These are phyloP conservation scores for Hydraecia micacea DNA, from an alignment of 2,888 invertebrate species.

Conservation along the genomic window DNA sequence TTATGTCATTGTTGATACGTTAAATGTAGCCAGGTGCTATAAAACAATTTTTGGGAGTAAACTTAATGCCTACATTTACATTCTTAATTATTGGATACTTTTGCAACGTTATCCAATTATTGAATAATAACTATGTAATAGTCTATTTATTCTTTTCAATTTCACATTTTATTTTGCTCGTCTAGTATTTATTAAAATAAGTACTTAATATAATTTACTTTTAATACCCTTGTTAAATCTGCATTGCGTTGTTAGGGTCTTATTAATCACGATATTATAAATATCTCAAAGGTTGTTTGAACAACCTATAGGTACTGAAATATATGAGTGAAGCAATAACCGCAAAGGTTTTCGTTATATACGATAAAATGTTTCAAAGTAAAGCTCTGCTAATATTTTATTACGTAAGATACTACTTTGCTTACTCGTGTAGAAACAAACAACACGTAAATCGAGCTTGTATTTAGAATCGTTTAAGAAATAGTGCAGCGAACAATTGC, in stretches of 20 bases:
- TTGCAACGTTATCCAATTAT: neutral
- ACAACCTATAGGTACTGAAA: neutral
- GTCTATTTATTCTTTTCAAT: neutral
- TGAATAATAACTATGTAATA: neutral
- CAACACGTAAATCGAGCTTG: neutral
- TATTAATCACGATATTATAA: neutral
- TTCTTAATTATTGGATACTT: neutral
- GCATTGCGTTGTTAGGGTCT: no score
- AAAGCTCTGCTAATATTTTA: constrained; percentile 12
- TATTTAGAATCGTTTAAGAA: constrained; percentile 3
- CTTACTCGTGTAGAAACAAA: neutral
- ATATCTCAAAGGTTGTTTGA: neutral
- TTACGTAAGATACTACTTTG: constrained; percentile 1
- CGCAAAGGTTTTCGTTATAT: neutral
- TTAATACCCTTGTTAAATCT: neutral
- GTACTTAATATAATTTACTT: no score
- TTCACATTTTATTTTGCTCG: constrained; percentile 1
- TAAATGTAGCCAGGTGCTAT: neutral
- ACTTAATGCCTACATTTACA: neutral
- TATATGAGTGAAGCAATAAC: neutral
- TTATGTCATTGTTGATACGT: neutral
- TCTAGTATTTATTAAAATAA: neutral
- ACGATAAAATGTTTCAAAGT: neutral
- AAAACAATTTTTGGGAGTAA: neutral
- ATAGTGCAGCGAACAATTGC: constrained; percentile 21